phyloP scores from a whole-genome alignment of 2,113 vertebrate genomes.

The Dolichallabes microphthalmus region DNA sequence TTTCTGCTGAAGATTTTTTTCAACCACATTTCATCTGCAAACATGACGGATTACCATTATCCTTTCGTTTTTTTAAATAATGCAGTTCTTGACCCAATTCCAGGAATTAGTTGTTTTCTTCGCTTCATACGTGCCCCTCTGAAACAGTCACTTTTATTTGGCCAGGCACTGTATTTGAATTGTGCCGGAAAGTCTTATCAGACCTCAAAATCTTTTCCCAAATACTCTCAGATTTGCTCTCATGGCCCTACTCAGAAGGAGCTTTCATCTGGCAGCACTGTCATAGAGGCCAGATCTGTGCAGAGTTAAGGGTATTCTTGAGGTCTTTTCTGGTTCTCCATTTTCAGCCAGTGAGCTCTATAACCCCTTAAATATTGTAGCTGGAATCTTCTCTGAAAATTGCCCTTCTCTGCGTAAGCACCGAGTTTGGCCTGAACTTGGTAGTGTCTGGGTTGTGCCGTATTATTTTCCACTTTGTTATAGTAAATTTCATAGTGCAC shows the following conservation, averaged over 20 bases:
- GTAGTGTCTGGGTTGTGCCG: background rate
- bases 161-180: background rate
- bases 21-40: too few species aligned
- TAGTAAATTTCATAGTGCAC: background rate
- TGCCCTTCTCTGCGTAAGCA: background rate
- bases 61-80: too few species aligned
- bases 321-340: background rate
- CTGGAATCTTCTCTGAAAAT: background rate
- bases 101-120: too few species aligned
- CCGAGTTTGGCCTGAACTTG: background rate
- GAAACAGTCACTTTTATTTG: too few species aligned
- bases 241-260: background rate
- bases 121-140: too few species aligned
- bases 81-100: too few species aligned
- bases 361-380: background rate
- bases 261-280: background rate
- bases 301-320: background rate
- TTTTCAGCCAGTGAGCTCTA: background rate
- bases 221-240: background rate
- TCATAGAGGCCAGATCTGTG: background rate
- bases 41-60: too few species aligned
- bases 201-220: background rate
- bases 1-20: too few species aligned
- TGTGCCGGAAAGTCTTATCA: background rate
- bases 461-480: background rate